Base-by-base conservation (phyloP, 2,797 vertebrate genomes). In the Myripristis murdjan region DNA sequence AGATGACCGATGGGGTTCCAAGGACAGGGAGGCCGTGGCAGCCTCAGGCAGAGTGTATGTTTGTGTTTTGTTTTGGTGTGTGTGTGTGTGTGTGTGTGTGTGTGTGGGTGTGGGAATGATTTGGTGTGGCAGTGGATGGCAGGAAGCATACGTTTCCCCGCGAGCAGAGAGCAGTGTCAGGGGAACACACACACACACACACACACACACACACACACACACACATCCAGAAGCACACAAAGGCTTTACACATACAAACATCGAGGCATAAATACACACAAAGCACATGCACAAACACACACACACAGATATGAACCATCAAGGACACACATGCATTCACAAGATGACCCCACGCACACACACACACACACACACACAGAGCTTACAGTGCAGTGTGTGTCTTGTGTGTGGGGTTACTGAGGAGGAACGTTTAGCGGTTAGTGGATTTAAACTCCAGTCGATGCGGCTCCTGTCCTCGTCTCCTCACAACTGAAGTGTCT, bases 91-190 rank as follows among this genome's bases (percentile, higher is more conserved):
- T 39, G 68, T 52, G 59, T 61, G 66, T 66, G 46, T 41, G 46
- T 66, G 58, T 24, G 22, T 39, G 53, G 24, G 67, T 39, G 23
- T 72, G 85, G 83, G 75, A 82, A 84, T 91, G 41, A 58, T 89
- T 83, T 33, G 24, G 47, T 78, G 77, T 87, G 90, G 86, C 86
- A 88, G 82, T 41, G 74, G 79, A 87, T 89, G 88, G 82, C 91
- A 88, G 91, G 62, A 84, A 89, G 41, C 91, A 90, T 91, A 92
- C 74, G 88, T 62, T 79, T 75, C 82, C 84, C 87, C 64, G 70
- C 71, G 3, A 89, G 87, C 87, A 65, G 39, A 86, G 82, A 81
- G 64, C 79, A 83, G 72, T 81, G 75, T 79, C 81, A 71, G 78
- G 69, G 69, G 53, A 80, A 55, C 52, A 58, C 74, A 18, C 16